Base-by-base conservation (phyloP, 2,888 invertebrate species). In the Yponomeuta evonymella region DNA sequence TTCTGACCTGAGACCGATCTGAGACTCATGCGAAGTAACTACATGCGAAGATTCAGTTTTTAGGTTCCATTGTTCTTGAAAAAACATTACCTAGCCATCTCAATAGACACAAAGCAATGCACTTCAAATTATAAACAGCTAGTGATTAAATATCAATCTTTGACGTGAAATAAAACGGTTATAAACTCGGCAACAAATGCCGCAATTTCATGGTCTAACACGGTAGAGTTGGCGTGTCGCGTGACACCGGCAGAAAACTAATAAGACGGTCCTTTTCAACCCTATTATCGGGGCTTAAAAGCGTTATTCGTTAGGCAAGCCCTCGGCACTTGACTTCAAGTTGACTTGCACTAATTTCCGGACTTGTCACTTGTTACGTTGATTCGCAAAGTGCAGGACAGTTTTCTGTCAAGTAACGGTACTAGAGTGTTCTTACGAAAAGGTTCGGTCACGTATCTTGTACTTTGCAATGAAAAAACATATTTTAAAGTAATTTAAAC, bases 281-380 rank as follows among this genome's bases (percentile, higher is more conserved):
- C 36, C 43, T 43, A 36, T 15, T 36, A 11, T 43, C 33, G 36
- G 8, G 33, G 36, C 4, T 33, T 67, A n/a, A 1, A 67, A n/a
- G 12, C 36, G 43, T 43, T 11, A n/a, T 10, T n/a, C 5, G 36
- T 8, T 29, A 11, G 12, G 29, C 29, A 23, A 10, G 68, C 68
- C 48, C 51, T 58, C 51, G 68, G 29, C 68, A 68, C 67, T 33
- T 51, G 48, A 48, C 29, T 68, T 51, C 51, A 68, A 29, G 68
- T 69, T 69, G 69, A 65, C 33, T 69, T 43, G 71, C 65, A 36
- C 51, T 69, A 81, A 81, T 81, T 81, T 81, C 81, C 81, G 81
- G 80, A 73, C 73, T 73, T 79, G 80, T 80, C 81, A 77, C 80
- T 76, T 48, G 48, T 43, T 51, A 30, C 68, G 33, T 66, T 43